Base-by-base conservation (phyloP, 1,140 invertebrate genomes). In the Helicoverpa armigera region DNA sequence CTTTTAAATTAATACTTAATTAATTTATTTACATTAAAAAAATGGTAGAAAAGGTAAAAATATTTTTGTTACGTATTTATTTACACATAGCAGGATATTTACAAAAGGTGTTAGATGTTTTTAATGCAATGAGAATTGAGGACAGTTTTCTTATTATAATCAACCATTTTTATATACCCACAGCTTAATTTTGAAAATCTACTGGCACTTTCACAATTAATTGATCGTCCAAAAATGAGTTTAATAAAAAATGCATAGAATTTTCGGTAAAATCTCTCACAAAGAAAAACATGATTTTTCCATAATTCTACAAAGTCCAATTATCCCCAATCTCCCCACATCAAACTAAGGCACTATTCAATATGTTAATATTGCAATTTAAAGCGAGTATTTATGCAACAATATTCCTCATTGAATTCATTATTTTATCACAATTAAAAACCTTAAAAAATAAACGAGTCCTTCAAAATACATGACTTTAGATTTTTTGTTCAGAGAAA, bases 11-110 rank as follows among this genome's bases (percentile, higher is more conserved):
- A 83, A 70, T 78, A 56, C 67, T 67, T 82, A 63, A 51, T 83
- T 83, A 81, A 77, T 60, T 84, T 89, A 90, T 86, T 85, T 88
- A 90, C 81, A 89, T 84, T 84, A 79, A 87, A 81, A 82, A 54
- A 51, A 43, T 80, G 53, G 65, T 81, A 84, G 29, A 77, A 78
- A 70, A 53, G 69, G 53, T 51, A 54, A 50, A 43, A 79, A 75
- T 18, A n/a, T 83, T 65, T 84, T 79, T 72, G 69, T 80, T 80
- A 61, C 78, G 73, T 88, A 87, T 86, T 82, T 88, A 87, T 87
- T 83, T 86, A 89, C 85, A 89, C 61, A 56, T 84, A 87, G 54
- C 73, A 83, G 75, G 35, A 83, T 85, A 83, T 82, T 85, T 91
- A 89, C 86, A 87, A 79, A 87, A 87, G 73, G 80, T 86, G 86